Evolutionary conservation across 2,113 vertebrate species (phyloP), one percentile per base, ranked within the genome.

Genomic region (Pygoscelis adeliae): DNA sequence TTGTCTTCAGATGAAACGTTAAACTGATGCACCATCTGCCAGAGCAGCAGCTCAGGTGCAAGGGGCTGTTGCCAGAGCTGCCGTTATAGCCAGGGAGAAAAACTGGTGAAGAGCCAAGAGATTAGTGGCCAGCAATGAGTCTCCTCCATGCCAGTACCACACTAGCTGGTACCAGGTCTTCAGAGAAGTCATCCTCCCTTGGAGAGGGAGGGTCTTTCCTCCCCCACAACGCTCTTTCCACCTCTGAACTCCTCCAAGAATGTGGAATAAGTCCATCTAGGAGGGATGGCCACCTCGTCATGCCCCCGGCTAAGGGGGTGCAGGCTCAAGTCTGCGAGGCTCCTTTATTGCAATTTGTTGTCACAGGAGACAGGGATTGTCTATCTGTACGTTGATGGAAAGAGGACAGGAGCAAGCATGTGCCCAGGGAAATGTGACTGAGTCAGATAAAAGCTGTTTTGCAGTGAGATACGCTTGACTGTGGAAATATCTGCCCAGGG

Each of bases 1-100:
- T 67, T 56, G 29, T 13, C 66, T 34, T 10, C 47, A 6, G 34
- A 4, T 0, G 1, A 22, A 32, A 80, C 63, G 59, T 78, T 87
- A 19, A 91, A 83, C 70, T 83, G 87, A 36, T 38, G 77, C 66
- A n/a, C 53, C 96, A 80, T 15, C 93, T 95, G 90, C 71, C 50
- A 2, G 3, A 20, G 78, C 73, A 26, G 82, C 2, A 1, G 72
- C 2, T 94, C 89, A 86, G 96, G 94, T 94, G 92, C 50, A 4
- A 29, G 46, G 0, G 21, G 90, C 40, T 42, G 47, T 21, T 21
- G 50, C 61, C 3, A 9, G n/a, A 4, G 42, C 56, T 61, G 87
- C 81, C 9, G 65, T 49, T 74, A 3, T 3, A 16, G 30, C 62
- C 61, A 3, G 32, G 73, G 63, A n/a, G 49, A 47, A 56, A 22